Conservation (phyloP, 2,888 invertebrate genomes). For the Lordiphosa andalusiaca region DNA sequence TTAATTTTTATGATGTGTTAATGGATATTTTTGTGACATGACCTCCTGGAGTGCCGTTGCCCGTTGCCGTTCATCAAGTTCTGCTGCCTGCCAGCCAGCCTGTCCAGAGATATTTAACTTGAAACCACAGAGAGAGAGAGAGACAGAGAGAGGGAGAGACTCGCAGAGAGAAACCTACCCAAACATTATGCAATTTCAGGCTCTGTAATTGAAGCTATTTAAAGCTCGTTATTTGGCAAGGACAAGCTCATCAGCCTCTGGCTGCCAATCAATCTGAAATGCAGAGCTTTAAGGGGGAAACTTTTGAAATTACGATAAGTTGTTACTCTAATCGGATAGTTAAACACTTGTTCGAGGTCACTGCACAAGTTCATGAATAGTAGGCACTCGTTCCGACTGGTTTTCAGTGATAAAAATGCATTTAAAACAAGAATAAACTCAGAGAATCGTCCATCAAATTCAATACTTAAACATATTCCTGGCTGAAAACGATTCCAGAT, state of each 20-base stretch:
- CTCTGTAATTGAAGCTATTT: constrained; percentile 67
- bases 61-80: constrained; percentile 49
- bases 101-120: constrained; percentile 28
- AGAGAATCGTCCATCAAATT: too few relatives aligned
- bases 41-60: constrained; percentile 65
- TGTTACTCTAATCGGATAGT: too few relatives aligned
- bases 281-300: background rate
- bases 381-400: too few relatives aligned
- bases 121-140: constrained; percentile 17
- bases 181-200: constrained; percentile 53
- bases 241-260: constrained; percentile 35
- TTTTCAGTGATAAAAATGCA: too few relatives aligned
- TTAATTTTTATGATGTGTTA: constrained; percentile 73
- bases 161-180: constrained; percentile 27
- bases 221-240: constrained; percentile 58
- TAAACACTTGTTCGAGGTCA: too few relatives aligned
- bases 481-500: too few relatives aligned
- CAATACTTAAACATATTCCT: too few relatives aligned
- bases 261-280: constrained; percentile 39
- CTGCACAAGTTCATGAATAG: constrained; percentile 1
- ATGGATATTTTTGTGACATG: constrained; percentile 74
- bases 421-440: too few relatives aligned
- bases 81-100: constrained; percentile 32
- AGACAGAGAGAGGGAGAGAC: constrained; percentile 20
- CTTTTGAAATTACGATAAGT: too few relatives aligned